Conservation (phyloP, 2,888 invertebrate genomes). For the Pseudanteris insignis region DNA sequence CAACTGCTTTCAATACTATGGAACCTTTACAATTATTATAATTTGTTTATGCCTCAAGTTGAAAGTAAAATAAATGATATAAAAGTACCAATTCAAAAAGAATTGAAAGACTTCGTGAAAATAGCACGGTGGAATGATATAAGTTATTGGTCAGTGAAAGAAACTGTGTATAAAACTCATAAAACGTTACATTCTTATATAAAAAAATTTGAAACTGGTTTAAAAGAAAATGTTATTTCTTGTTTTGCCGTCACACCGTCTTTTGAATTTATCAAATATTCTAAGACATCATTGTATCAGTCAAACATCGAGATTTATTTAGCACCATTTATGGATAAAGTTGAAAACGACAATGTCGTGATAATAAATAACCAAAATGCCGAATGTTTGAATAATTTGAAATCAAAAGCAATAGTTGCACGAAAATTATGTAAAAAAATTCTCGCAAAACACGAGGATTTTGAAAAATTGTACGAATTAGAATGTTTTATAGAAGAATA, state of each 20-base stretch:
- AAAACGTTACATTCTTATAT: constrained; percentile 86
- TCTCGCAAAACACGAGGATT: constrained; percentile 70
- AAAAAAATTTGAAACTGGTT: constrained; percentile 79
- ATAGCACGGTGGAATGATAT: constrained; percentile 95
- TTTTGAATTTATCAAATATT: constrained; percentile 7
- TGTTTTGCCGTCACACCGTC: constrained; percentile 63
- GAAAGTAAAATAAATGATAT: constrained; percentile 73
- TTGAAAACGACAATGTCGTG: background rate
- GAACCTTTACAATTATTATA: constrained; percentile 86
- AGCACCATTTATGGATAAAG: constrained; percentile 32
- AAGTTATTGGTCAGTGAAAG: constrained; percentile 92
- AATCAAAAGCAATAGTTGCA: constrained; percentile 63
- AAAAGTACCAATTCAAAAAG: constrained; percentile 87
- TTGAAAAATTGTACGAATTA: constrained; percentile 71
- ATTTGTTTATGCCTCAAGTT: constrained; percentile 78
- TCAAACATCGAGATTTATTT: constrained; percentile 62
- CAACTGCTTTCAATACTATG: constrained; percentile 76
- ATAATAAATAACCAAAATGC: background rate
- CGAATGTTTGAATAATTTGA: constrained; percentile 12
- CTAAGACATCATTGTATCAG: background rate
- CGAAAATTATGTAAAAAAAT: constrained; percentile 74
- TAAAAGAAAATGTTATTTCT: constrained; percentile 56
- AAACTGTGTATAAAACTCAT: constrained; percentile 88
- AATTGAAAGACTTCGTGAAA: constrained; percentile 91
- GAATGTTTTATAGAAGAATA: constrained; percentile 75